Percentiles rank a stretch among this genome's conserved stretches.
Evolutionary conservation across 2,113 vertebrate species (phyloP).

Genomic region (Sprattus sprattus): DNA sequence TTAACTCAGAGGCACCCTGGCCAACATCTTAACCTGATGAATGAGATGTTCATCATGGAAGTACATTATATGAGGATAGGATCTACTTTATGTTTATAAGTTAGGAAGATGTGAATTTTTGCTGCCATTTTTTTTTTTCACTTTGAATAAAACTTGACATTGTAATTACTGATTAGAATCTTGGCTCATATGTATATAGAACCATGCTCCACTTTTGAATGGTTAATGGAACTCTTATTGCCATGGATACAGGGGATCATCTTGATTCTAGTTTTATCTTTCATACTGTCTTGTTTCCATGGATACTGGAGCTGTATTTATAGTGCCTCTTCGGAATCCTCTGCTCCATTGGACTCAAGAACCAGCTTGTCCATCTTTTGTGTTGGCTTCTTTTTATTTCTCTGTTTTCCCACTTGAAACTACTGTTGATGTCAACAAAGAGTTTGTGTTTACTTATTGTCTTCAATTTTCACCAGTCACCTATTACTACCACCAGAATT

Average conservation of each 20-base stretch:
- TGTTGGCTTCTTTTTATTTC: background rate
- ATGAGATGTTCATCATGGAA: background rate
- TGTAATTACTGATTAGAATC: conserved; percentile 13
- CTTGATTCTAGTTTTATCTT: conserved; percentile 7
- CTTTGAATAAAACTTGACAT: background rate
- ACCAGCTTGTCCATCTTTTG: background rate
- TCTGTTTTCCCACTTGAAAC: background rate
- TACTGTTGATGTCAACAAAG: background rate
- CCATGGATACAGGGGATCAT: conserved; percentile 44
- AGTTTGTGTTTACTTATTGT: background rate
- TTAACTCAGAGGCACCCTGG: background rate
- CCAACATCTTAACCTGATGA: background rate
- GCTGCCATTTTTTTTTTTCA: background rate
- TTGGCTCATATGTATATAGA: background rate
- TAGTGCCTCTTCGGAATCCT: background rate
- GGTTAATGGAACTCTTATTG: conserved; percentile 39
- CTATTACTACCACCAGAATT: too few species aligned
- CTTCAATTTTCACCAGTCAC: background rate
- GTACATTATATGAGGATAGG: background rate
- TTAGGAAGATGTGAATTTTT: background rate
- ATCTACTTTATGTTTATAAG: background rate
- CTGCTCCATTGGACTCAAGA: background rate
- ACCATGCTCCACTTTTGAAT: background rate
- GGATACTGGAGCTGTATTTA: conserved; percentile 13
- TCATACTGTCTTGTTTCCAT: conserved; percentile 6